phyloP scores from a whole-genome alignment of 2,888 invertebrate genomes.

The Morpho achilles region DNA sequence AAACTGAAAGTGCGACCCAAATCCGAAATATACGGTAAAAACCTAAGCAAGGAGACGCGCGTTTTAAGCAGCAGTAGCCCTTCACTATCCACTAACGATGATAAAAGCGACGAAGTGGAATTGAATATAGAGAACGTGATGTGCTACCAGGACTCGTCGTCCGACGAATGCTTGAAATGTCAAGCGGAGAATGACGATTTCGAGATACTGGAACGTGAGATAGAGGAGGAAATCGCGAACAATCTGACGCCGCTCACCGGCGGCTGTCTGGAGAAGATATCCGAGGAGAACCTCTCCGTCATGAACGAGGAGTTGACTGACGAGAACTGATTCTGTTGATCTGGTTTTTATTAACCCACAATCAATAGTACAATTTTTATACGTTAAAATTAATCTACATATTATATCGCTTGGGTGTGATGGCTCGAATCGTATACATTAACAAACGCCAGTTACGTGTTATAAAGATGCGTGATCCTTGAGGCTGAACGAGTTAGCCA shows the following conservation, averaged over 20 bases:
- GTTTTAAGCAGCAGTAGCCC: constrained; percentile 60
- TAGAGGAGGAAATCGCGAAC: constrained; percentile 55
- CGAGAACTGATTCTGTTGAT: constrained; percentile 16
- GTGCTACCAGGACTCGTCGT: constrained; percentile 68
- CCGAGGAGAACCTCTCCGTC: constrained; percentile 61
- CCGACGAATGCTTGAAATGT: constrained; percentile 63
- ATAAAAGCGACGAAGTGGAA: constrained; percentile 48
- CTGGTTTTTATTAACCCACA: background rate
- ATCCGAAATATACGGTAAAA: constrained; percentile 40
- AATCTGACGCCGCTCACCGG: constrained; percentile 40
- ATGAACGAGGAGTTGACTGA: constrained; percentile 46
- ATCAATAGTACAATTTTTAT: constrained; percentile 10
- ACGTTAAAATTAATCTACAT: constrained; percentile 5
- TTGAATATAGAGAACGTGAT: constrained; percentile 65
- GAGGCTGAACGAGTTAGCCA: too few relatives aligned
- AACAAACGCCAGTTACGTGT: background rate
- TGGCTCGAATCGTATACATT: background rate
- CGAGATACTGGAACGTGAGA: constrained; percentile 56
- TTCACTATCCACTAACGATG: constrained; percentile 42
- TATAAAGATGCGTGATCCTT: too few relatives aligned
- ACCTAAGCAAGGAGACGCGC: constrained; percentile 43
- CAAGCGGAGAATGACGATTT: constrained; percentile 59
- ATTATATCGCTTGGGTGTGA: background rate
- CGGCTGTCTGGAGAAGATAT: constrained; percentile 61
- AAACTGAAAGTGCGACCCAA: constrained; percentile 33